Conservation (phyloP, 2,113 vertebrate genomes). For the Pipa parva region DNA sequence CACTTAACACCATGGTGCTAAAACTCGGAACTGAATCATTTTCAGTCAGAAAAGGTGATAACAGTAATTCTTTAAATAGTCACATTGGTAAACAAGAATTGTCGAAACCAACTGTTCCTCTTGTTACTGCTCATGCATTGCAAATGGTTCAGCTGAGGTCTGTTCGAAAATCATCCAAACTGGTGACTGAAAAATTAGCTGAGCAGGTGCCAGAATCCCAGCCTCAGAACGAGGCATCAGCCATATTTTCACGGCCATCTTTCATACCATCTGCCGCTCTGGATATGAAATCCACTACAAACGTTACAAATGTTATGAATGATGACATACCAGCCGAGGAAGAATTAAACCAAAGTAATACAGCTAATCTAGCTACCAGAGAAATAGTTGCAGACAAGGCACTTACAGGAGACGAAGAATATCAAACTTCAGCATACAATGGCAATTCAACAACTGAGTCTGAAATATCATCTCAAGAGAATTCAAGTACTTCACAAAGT, state of each 20-base stretch:
- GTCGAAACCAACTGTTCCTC: conserved; percentile 63
- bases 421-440: conserved; percentile 22
- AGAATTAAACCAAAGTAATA: conserved; percentile 47
- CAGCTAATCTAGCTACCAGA: conserved; percentile 8
- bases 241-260: conserved; percentile 44
- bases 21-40: conserved; percentile 53
- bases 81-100: conserved; percentile 52
- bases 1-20: conserved; percentile 60
- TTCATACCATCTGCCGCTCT: conserved; percentile 62
- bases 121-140: conserved; percentile 80
- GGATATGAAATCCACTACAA: conserved; percentile 57
- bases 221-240: conserved; percentile 61
- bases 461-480: conserved; percentile 38
- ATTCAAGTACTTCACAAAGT: conserved; percentile 46
- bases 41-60: conserved; percentile 48
- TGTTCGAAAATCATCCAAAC: conserved; percentile 61
- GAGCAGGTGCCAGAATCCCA: conserved; percentile 46
- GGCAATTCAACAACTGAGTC: conserved; percentile 34
- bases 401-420: conserved; percentile 14
- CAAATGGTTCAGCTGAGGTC: conserved; percentile 87
- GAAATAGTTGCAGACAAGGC: not conserved
- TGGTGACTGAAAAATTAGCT: conserved; percentile 45
- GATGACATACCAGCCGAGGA: conserved; percentile 59
- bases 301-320: conserved; percentile 58
- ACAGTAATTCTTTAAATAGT: conserved; percentile 44